Base-by-base conservation (phyloP, 2,113 vertebrate genomes). In the Malurus melanocephalus region DNA sequence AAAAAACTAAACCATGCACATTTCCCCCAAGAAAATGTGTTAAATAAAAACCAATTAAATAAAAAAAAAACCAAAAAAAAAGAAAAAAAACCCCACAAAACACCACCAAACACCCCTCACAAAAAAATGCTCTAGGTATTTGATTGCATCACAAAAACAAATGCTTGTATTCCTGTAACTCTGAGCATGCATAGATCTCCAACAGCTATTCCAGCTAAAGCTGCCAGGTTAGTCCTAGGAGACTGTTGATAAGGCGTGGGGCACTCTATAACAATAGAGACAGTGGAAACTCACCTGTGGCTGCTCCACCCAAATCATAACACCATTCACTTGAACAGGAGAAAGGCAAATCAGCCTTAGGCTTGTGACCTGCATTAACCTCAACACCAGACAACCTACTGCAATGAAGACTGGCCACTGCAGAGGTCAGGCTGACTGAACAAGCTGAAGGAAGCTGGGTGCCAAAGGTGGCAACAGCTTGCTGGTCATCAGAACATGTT, bases 221-320 rank as follows among this genome's bases (percentile, higher is more conserved):
- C 8, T 72, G 27, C 26, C 33, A 55, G 65, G 68, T 57, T 22
- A 74, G 28, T 51, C 67, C 46, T 62, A 35, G 40, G 52, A 74
- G 55, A 42, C 12, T 35, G 30, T 5, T 65, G 59, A 45, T 35
- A 18, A 85, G 28, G n/a, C 43, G 16, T 10, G 48, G 21, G 22
- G 27, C 26, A 85, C 51, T 2, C 51, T 13, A 22, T 0, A 84
- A 45, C 30, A 89, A 40, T 4, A 16, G 10, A 85, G 42, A 51
- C 4, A 81, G 66, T 75, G 66, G 88, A 84, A 95, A 92, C 15
- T 85, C 85, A 94, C 69, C 80, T 86, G 69, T 61, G 57, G 21
- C 33, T 80, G 59, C 59, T 80, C 82, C 83, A 89, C 73, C 69
- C 80, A 79, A 78, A 60, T 20, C 45, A 72, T 46, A 83, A 65